These are phyloP conservation scores for Martes martes DNA, from an alignment of 2,113 vertebrate genomes.

Conservation along the genomic window DNA sequence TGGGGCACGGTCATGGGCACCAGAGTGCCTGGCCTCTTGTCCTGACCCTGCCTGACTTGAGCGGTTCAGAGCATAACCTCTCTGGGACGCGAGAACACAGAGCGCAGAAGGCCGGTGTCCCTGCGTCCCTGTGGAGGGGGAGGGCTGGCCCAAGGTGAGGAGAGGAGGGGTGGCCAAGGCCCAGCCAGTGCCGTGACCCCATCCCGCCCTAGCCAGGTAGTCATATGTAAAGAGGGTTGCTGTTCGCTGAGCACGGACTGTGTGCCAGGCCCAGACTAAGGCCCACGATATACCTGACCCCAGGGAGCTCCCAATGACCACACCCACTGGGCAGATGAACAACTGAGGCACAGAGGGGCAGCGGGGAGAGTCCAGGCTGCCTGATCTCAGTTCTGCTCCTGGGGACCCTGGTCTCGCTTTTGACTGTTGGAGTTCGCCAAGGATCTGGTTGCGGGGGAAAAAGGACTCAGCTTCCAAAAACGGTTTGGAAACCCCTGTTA, in stretches of 20 bases:
- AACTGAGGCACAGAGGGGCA: neutral
- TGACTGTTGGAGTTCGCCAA: neutral
- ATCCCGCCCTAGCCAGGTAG: neutral
- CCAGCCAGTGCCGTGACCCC: neutral
- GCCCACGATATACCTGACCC: too few relatives aligned
- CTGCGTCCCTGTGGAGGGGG: fast-evolving
- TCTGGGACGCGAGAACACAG: neutral
- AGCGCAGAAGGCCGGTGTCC: neutral
- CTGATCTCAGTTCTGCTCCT: neutral
- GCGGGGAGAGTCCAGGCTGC: neutral
- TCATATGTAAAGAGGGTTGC: fast-evolving
- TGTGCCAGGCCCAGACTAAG: fast-evolving
- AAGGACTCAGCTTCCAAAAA: neutral
- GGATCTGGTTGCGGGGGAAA: neutral
- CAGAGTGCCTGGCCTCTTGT: too few relatives aligned
- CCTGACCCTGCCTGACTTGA: neutral
- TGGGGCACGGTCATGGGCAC: too few relatives aligned
- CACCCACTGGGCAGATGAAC: neutral
- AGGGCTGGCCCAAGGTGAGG: neutral
- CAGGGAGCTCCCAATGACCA: neutral
- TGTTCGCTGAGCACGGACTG: fast-evolving
- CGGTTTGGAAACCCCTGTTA: neutral
- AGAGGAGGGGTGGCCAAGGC: neutral
- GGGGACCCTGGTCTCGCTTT: neutral
- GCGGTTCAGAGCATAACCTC: neutral